Base-by-base conservation (phyloP, 2,113 vertebrate species). In the Rhea pennata region DNA sequence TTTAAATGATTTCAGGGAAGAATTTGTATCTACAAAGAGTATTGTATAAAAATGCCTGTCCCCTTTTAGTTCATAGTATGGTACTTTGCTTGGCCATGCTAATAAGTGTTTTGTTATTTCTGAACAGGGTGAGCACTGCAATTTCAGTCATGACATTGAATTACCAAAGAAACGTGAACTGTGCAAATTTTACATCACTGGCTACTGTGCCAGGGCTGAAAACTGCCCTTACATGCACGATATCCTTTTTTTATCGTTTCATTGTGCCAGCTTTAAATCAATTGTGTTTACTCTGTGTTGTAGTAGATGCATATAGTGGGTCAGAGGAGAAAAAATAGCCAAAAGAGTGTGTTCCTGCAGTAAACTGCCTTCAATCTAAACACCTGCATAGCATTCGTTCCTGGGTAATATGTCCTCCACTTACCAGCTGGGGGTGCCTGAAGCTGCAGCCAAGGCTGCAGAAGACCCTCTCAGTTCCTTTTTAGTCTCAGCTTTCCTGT, bases 191-290 rank as follows among this genome's bases (percentile, higher is more conserved):
- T 99, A 99, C 97, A 99, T 99, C 96, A 99, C 99, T 0, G 99
- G 99, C 1, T 99, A 99, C 96, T 99, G 99, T 6, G 99, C 99
- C 31, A 90, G 99, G 39, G 99, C 99, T 0, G 99, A 99, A 87
- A 99, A 99, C 97, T 99, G 99, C 82, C 99, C 99, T 3, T 99
- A 99, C 94, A 99, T 99, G 99, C 99, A 99, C 9, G 98, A 99
- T 99, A 99, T 99, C 99, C 99, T 99, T 99, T 83, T 83, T 44
- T 4, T 10, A 4, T 15, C 2, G 2, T 53, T 10, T 10, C 13
- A 1, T 21, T 44, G 21, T 31, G 17, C 21, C 9, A 6, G 33
- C 33, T 22, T 39, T 19, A 54, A 33, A 39, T 54, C 4, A 1
- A 6, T 36, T 53, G 22, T 1, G 0, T 54, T 72, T 7, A 6